Evolutionary conservation across 2,797 vertebrate species (phyloP), one percentile per base, ranked within the genome.

Genomic region (Malacoctenus gilli): DNA sequence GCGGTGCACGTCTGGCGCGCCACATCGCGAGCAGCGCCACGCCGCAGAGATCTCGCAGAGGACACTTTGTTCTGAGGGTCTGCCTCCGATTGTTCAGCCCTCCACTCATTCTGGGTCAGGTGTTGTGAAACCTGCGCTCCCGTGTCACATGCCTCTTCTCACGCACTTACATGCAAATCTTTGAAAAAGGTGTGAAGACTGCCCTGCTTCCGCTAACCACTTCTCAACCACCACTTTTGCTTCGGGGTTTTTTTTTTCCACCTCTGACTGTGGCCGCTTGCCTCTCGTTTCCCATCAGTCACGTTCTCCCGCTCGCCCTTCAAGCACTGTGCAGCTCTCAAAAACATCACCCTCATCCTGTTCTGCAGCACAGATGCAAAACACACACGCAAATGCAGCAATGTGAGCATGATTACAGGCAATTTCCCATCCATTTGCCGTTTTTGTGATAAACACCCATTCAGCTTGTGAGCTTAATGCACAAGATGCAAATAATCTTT

Each of bases 201-300:
- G 71, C 61, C 60, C 77, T 60, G 32, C 59, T 34, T 59, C 52
- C 22, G 28, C 54, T 14, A n/a, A 46, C 55, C 31, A 47, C 73
- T 53, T 58, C 47, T 53, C 68, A 72, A 52, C 25, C 49, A 42
- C 59, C 56, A 50, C 39, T 35, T 72, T 77, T 43, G 52, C 48
- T 38, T n/a, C n/a, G n/a, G n/a, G n/a, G n/a, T n/a, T 54, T 62
- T 61, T 37, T 65, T 20, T 38, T 58, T 40, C 31, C 43, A 13
- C 38, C 42, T 23, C 51, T 62, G 35, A 48, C 54, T 19, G 20
- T 62, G 75, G 78, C 68, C 77, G 57, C 50, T 8, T 58, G 74
- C 75, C 70, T 80, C 75, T 73, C 63, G 63, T 80, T 88, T 89
- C 79, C 86, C 83, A 85, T 82, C 84, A 85, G 66, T 61, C 69